phyloP scores from a whole-genome alignment of 2,888 invertebrate genomes.

The Drosophila mettleri region DNA sequence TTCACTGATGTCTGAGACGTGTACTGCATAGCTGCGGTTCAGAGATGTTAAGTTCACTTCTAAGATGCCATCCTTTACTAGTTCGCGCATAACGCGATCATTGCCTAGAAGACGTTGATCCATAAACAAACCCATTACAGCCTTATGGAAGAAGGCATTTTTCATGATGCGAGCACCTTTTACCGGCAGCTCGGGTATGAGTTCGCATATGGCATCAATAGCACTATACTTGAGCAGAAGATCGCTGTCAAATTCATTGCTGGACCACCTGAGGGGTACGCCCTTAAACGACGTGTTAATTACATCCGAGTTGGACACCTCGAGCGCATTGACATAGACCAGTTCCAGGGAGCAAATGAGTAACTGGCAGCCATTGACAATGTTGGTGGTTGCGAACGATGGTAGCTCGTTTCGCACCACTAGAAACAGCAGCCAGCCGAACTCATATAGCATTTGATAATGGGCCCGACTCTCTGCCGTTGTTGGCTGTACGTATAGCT shows the following conservation, averaged over 20 bases:
- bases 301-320: conserved; percentile 42
- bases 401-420: conserved; percentile 60
- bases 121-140: conserved; percentile 52
- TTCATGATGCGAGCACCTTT: conserved; percentile 41
- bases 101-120: conserved; percentile 59
- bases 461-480: conserved; percentile 26
- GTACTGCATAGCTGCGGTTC: conserved; percentile 49
- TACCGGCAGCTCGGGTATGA: conserved; percentile 48
- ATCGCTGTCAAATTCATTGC: conserved; percentile 31
- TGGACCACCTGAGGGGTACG: conserved; percentile 54
- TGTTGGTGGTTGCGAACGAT: conserved; percentile 30
- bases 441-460: conserved; percentile 60
- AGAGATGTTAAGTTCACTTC: conserved; percentile 51
- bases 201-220: conserved; percentile 38
- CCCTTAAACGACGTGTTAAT: conserved; percentile 51
- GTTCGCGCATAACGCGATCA: conserved; percentile 47
- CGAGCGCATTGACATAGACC: conserved; percentile 63
- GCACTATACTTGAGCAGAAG: conserved; percentile 39
- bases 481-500: conserved; percentile 44
- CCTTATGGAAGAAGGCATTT: conserved; percentile 47
- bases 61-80: conserved; percentile 63
- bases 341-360: conserved; percentile 63
- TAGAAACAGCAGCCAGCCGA: conserved; percentile 67
- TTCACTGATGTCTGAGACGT: conserved; percentile 59
- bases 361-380: conserved; percentile 57